Evolutionary conservation across 1,140 invertebrate genomes (phyloP).

Genomic region (Lepidurus apus): DNA sequence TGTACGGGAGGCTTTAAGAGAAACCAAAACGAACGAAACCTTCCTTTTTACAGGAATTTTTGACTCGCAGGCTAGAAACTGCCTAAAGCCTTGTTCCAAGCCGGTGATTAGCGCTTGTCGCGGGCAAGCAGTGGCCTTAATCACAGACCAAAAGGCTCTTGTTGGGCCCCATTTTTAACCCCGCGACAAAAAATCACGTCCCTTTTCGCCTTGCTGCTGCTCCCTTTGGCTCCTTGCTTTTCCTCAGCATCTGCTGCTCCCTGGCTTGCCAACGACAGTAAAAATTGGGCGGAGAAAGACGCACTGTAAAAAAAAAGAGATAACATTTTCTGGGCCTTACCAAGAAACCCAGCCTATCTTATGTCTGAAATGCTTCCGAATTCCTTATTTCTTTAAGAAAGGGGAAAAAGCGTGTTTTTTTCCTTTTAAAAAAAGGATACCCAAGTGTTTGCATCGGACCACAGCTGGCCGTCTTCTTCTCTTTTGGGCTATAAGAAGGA

Average conservation of each 20-base stretch:
- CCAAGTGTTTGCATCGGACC: constrained; percentile 10
- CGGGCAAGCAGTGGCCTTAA: constrained; percentile 20
- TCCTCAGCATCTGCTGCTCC: neutral
- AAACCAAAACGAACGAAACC: neutral
- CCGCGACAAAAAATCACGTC: neutral
- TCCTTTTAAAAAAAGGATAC: too few relatives aligned
- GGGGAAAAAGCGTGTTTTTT: neutral
- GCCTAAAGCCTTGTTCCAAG: constrained; percentile 11
- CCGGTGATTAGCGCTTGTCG: constrained; percentile 17
- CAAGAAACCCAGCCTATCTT: too few relatives aligned
- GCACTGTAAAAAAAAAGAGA: too few relatives aligned
- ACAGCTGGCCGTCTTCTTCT: constrained; percentile 7
- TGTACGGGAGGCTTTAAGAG: too few relatives aligned
- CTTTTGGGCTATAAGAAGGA: neutral
- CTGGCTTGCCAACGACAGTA: neutral
- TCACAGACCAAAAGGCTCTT: neutral
- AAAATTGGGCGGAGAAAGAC: neutral
- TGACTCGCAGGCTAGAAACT: neutral
- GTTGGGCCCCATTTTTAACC: neutral
- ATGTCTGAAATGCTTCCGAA: neutral
- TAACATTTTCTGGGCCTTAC: too few relatives aligned
- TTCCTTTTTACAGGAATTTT: neutral
- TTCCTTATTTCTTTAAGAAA: neutral
- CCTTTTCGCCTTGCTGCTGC: neutral
- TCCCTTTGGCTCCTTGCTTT: neutral